Base-by-base conservation (phyloP, 2,113 vertebrate species). In the Pteronura brasiliensis region DNA sequence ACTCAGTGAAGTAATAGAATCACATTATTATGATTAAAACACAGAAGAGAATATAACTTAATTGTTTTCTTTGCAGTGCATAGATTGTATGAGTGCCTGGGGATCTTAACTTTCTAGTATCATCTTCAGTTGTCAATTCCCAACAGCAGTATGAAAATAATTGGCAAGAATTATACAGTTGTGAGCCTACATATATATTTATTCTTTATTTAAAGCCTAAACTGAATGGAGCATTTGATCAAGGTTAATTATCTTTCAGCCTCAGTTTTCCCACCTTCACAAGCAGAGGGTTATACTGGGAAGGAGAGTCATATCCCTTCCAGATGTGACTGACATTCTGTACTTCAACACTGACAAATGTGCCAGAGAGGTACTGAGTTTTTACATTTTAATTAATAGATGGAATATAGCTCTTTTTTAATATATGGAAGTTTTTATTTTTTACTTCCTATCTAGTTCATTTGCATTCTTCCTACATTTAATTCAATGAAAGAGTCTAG, bases 61-160 rank as follows among this genome's bases (percentile, higher is more conserved):
- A 94, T 97, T 88, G 71, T 96, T 96, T 97, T 72, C 71, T 39
- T 36, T 91, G 82, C 31, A 18, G 63, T 31, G 42, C 82, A 89
- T 61, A 82, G 77, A 92, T 20, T 67, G 20, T 42, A 52, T 36
- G 39, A 61, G 57, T 55, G 67, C 23, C 63, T 76, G 57, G 79
- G 74, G 85, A 94, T 47, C 86, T 87, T 29, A 63, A 63, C 10
- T 31, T 74, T 93, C 92, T 77, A 93, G 4, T 63, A 65, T 59
- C 18, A 65, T 88, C 42, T 90, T 96, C 59, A 83, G 72, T 57
- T 95, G 88, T 93, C 91, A 83, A 42, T 80, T 95, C 65, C 42
- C 80, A 83, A 14, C 18, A 44, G 44, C 27, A 90, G 42, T 69
- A 79, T 52, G 42, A 47, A 69, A 90, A 88, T 81, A 96, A 95